Evolutionary conservation across 2,113 vertebrate species (phyloP).

Genomic region (Nesogale talazaci): DNA sequence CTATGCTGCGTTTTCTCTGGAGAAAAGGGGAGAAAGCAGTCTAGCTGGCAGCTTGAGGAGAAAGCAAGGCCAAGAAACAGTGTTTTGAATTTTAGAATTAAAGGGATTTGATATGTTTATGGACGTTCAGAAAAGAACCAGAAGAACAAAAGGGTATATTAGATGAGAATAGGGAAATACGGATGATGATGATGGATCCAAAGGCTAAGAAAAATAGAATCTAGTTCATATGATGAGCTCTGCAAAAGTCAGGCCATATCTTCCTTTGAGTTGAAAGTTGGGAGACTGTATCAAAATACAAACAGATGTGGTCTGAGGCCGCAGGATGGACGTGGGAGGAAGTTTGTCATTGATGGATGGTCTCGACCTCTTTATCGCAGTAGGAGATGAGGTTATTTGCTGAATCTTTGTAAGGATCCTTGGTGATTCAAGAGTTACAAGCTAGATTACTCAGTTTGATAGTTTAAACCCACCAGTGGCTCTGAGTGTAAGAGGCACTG

Average conservation of each 20-base stretch:
- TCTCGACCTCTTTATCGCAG: background rate
- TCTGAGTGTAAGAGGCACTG: background rate
- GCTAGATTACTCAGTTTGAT: background rate
- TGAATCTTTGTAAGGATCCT: background rate
- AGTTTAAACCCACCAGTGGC: background rate
- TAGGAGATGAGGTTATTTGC: background rate
- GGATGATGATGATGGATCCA: background rate
- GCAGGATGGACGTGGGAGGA: background rate
- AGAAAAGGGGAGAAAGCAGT: background rate
- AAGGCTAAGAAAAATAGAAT: background rate
- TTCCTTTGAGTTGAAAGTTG: background rate
- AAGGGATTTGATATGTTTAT: background rate
- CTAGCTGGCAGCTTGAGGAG: background rate
- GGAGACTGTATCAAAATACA: background rate
- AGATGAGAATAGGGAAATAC: background rate
- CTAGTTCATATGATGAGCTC: rapidly evolving
- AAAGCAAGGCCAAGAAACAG: background rate
- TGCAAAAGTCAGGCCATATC: background rate
- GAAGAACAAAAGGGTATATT: no score
- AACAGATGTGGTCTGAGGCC: background rate
- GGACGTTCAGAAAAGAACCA: background rate
- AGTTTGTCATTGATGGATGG: background rate
- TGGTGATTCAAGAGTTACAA: background rate
- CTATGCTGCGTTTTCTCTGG: background rate
- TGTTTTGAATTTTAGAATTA: background rate